A percentile compares a stretch with the other conserved stretches of the same genome.
phyloP scores from a whole-genome alignment of 2,797 vertebrate species.

The Enteromius anoplus region DNA sequence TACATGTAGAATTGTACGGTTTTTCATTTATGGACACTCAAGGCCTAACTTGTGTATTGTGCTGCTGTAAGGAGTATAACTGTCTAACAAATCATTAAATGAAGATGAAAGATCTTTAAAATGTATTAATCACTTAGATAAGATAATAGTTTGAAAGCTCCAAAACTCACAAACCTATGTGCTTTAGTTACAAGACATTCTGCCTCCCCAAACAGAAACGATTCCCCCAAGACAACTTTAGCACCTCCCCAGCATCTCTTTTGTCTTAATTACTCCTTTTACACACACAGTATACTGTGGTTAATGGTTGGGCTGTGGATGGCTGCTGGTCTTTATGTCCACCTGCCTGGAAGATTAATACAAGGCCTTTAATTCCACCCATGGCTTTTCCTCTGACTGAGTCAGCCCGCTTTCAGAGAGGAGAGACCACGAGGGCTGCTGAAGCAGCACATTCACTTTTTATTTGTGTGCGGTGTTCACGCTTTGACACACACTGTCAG shows the following conservation, averaged over 20 bases:
- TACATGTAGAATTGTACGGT: background rate
- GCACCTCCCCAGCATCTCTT: slow-evolving; percentile 24
- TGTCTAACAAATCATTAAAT: background rate
- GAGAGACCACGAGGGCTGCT: slow-evolving; percentile 46
- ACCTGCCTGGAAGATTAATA: slow-evolving; percentile 38
- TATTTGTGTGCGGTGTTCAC: slow-evolving; percentile 50
- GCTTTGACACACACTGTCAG: slow-evolving; percentile 56
- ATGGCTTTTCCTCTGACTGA: slow-evolving; percentile 30
- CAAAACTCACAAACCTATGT: background rate
- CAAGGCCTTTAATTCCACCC: slow-evolving; percentile 42
- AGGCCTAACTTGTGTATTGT: background rate
- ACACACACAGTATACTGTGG: slow-evolving; percentile 15
- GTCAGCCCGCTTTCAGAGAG: slow-evolving; percentile 35
- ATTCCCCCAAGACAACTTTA: slow-evolving; percentile 11
- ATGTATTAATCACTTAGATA: background rate
- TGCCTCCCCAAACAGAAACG: background rate
- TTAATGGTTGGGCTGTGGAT: slow-evolving; percentile 38
- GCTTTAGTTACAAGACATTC: background rate
- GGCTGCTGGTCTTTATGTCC: slow-evolving; percentile 48
- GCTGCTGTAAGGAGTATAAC: background rate
- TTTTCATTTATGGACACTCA: background rate
- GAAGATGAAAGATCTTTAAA: background rate
- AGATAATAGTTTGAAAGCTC: background rate
- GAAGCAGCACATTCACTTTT: slow-evolving; percentile 50
- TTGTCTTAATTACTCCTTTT: slow-evolving; percentile 50